Evolutionary conservation across 2,888 invertebrate genomes (phyloP), one percentile per base, ranked within the genome.

Genomic region (Hoplodrina ambigua): DNA sequence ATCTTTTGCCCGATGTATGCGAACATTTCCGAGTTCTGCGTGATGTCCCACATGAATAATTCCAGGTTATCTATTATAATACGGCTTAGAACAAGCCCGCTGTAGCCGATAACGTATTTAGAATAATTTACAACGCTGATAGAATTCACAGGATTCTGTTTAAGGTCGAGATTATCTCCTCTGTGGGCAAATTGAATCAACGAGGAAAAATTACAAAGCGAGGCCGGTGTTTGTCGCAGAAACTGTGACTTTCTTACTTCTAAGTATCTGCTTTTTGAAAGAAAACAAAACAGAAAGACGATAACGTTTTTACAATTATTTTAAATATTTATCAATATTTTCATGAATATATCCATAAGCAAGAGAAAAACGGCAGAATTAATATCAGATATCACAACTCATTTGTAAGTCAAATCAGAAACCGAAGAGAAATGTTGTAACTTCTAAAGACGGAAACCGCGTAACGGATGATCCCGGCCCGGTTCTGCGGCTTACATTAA

Each of bases 21-120:
- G 75, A 79, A 80, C 78, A 75, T 78, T 83, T 81, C 80, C 67
- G 76, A 82, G 76, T 82, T 76, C 65, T 49, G 41, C 57, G 63
- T 75, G 69, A 78, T 63, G 63, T 77, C 65, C 76, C 81, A 78
- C 85, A 87, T 91, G 86, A 89, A 89, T 90, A 87, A 90, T 91
- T 86, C 83, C 64, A 67, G 72, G 83, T 81, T 83, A 81, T 83
- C 85, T 85, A 82, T 82, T 85, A 85, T 72, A 83, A 81, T 66
- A 74, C 72, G 71, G 69, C 75, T 76, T 73, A 80, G 68, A 54
- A 80, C 67, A 78, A 78, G 70, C 69, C 68, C 71, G 57, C 68
- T 57, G 57, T 80, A 72, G 54, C 70, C 72, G 79, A 84, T 85
- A 80, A 83, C 76, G 77, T 72, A 81, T 71, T 78, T 82, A 80